phyloP scores from a whole-genome alignment of 2,888 invertebrate species.

The Thymelicus lineola region DNA sequence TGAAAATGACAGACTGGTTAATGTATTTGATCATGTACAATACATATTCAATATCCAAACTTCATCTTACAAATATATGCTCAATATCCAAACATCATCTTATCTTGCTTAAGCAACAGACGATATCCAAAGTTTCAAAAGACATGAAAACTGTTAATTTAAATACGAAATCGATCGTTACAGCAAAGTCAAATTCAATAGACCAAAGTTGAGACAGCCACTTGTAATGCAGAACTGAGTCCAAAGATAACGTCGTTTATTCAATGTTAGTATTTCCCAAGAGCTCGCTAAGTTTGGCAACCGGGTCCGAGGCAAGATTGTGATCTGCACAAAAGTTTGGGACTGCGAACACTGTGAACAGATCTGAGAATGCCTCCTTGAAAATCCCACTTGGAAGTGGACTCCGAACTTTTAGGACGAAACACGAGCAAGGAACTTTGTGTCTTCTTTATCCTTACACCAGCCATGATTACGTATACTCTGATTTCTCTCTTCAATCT shows the following conservation, averaged over 20 bases:
- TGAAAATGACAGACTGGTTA: too few relatives aligned
- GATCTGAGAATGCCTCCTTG: conserved; percentile 60
- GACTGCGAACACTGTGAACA: conserved; percentile 64
- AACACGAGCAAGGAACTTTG: conserved; percentile 28
- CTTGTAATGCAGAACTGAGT: conserved; percentile 24
- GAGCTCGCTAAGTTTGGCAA: conserved; percentile 44
- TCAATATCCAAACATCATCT: too few relatives aligned
- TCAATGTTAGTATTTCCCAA: conserved; percentile 33
- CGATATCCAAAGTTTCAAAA: too few relatives aligned
- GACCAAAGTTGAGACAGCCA: conserved; percentile 20
- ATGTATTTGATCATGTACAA: too few relatives aligned
- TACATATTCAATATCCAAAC: too few relatives aligned
- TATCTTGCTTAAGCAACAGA: too few relatives aligned
- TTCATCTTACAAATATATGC: too few relatives aligned
- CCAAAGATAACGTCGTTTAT: conserved; percentile 26
- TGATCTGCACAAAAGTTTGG: conserved; percentile 71
- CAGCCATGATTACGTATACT: not conserved
- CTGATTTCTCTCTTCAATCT: conserved; percentile 25
- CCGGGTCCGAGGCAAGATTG: conserved; percentile 73
- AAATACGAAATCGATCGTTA: not conserved
- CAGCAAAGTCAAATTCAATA: conserved; percentile 19
- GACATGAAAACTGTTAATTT: too few relatives aligned
- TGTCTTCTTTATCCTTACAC: conserved; percentile 6
- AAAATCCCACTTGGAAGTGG: conserved; percentile 76
- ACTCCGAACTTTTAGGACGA: conserved; percentile 20